These are phyloP conservation scores for Aethina tumida DNA, from an alignment of 1,140 invertebrate species.

Conservation along the genomic window DNA sequence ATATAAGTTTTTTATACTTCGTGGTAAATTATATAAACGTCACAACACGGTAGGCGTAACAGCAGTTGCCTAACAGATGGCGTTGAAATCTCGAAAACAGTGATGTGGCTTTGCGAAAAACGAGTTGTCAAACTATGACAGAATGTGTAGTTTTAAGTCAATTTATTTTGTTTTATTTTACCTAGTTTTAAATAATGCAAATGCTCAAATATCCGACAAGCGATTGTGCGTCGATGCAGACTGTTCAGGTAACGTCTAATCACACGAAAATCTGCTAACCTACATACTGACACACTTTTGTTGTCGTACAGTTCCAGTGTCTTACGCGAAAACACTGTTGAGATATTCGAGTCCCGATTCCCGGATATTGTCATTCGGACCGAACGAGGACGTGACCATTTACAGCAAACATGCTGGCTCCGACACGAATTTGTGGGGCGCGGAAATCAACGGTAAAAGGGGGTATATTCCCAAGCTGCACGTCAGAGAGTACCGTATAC, in stretches of 20 bases:
- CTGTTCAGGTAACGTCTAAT: constrained; percentile 44
- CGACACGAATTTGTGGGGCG: constrained; percentile 58
- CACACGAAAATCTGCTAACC: constrained; percentile 15
- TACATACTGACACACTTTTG: constrained; percentile 18
- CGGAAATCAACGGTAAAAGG: constrained; percentile 53
- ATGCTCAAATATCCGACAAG: constrained; percentile 43
- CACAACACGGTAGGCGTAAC: too few relatives aligned
- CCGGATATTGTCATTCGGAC: constrained; percentile 52
- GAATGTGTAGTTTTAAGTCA: constrained; percentile 38
- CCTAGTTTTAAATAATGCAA: constrained; percentile 22
- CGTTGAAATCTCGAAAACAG: constrained; percentile 21
- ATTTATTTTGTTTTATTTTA: constrained; percentile 35
- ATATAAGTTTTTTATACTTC: too few relatives aligned
- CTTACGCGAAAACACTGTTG: constrained; percentile 48
- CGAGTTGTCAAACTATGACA: constrained; percentile 39
- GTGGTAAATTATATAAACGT: too few relatives aligned
- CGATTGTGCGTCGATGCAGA: constrained; percentile 49
- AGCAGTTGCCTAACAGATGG: too few relatives aligned
- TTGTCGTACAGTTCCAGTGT: constrained; percentile 51
- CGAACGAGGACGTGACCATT: constrained; percentile 50
- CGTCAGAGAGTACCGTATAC: constrained; percentile 42
- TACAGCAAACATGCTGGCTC: constrained; percentile 62
- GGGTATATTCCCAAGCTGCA: constrained; percentile 53
- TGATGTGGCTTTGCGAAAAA: constrained; percentile 38
- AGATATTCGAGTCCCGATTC: constrained; percentile 46